These are phyloP conservation scores for Pseudonaja textilis DNA, from an alignment of 2,113 vertebrate species.

Conservation along the genomic window DNA sequence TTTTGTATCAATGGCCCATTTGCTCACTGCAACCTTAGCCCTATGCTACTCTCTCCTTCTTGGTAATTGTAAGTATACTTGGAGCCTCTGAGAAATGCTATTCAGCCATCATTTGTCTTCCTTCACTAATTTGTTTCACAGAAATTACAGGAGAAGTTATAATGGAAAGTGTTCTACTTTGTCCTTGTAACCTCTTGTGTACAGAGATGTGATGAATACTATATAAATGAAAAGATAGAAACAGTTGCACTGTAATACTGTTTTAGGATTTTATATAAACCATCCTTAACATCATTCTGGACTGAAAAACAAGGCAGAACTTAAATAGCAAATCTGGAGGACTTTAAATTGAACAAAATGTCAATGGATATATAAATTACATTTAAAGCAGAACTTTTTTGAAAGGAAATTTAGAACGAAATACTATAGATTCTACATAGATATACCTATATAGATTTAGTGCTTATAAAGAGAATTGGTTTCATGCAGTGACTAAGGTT, in stretches of 20 bases:
- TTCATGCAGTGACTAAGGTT: neutral
- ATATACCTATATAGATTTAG: neutral
- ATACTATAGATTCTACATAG: neutral
- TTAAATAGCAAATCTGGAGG: neutral
- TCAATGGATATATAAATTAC: neutral
- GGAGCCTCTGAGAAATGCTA: neutral
- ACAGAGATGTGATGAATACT: neutral
- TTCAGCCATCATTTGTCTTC: neutral
- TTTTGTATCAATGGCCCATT: neutral
- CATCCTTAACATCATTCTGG: neutral
- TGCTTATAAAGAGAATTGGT: neutral
- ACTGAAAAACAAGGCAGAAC: neutral
- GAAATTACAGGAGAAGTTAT: neutral
- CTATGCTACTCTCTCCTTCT: neutral
- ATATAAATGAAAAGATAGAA: neutral
- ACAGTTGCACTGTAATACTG: neutral
- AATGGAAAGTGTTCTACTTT: neutral
- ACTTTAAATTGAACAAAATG: neutral
- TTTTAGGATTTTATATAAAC: neutral
- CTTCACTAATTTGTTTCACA: neutral
- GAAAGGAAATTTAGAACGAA: neutral
- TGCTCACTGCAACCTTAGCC: neutral
- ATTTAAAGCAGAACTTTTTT: neutral
- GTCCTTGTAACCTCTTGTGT: neutral
- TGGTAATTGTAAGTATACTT: neutral